These are phyloP conservation scores for Coronaproctus castanopsis DNA, from an alignment of 2,888 invertebrate species.

Conservation along the genomic window DNA sequence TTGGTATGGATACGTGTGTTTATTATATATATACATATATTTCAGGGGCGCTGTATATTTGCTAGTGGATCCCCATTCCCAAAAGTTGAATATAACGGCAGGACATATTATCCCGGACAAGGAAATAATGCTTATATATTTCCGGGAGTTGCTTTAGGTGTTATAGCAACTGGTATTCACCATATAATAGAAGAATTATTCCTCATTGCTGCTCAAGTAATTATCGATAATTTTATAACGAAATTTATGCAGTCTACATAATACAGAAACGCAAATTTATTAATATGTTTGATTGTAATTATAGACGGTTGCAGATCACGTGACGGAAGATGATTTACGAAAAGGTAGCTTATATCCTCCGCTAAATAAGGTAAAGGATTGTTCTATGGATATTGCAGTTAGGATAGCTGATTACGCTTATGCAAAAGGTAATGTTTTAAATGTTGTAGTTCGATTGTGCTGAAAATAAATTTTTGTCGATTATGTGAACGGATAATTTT, in stretches of 20 bases:
- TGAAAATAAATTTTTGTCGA: too few relatives aligned
- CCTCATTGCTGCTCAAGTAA: conserved; percentile 76
- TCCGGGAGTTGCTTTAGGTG: conserved; percentile 87
- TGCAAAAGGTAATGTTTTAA: conserved; percentile 42
- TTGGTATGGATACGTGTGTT: too few relatives aligned
- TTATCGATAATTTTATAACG: conserved; percentile 11
- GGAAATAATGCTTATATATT: conserved; percentile 96
- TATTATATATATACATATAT: too few relatives aligned
- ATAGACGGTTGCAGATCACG: conserved; percentile 61
- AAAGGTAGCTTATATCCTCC: conserved; percentile 87
- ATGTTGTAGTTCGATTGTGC: not conserved
- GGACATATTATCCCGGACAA: conserved; percentile 75
- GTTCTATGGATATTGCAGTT: conserved; percentile 75
- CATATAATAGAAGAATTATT: conserved; percentile 88
- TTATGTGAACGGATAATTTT: not conserved
- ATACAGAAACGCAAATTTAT: not conserved
- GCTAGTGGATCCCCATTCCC: conserved; percentile 93
- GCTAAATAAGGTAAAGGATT: conserved; percentile 56
- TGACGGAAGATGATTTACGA: conserved; percentile 58
- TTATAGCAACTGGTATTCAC: conserved; percentile 74
- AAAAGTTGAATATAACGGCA: conserved; percentile 55
- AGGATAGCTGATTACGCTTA: conserved; percentile 77
- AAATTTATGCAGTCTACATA: not conserved
- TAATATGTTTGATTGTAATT: conserved; percentile 17
- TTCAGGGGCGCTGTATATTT: conserved; percentile 84